Conservation (phyloP, 2,888 invertebrate species). For the Odontothrips loti region DNA sequence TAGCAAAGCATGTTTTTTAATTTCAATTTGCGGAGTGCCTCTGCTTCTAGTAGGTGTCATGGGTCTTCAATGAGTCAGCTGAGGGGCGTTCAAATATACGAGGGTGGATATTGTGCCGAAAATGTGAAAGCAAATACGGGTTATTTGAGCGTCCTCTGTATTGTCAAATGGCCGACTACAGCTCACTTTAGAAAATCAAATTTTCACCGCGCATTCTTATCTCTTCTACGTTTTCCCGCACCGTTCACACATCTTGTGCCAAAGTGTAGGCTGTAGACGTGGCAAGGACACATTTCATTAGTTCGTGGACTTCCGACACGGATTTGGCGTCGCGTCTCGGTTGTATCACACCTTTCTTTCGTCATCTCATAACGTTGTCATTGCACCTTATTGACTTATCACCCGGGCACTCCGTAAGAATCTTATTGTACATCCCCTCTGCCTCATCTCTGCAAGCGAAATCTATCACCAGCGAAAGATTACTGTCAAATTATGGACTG, state of each 20-base stretch:
- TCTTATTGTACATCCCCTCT: slow-evolving; percentile 8
- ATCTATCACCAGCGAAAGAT: neutral
- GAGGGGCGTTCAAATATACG: too few species aligned
- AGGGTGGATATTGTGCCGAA: too few species aligned
- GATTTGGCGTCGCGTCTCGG: too few species aligned
- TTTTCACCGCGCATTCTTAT: neutral
- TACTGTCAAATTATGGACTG: neutral
- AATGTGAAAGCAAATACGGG: too few species aligned
- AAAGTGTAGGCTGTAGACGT: slow-evolving; percentile 14
- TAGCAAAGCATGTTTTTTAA: neutral
- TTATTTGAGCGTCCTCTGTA: too few species aligned
- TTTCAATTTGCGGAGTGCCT: neutral
- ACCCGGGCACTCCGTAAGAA: slow-evolving; percentile 13
- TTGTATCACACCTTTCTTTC: neutral
- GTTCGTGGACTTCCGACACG: too few species aligned
- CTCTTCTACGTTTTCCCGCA: slow-evolving; percentile 6
- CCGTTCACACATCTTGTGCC: slow-evolving; percentile 11
- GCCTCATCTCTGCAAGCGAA: slow-evolving; percentile 13
- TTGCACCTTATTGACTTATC: slow-evolving; percentile 13
- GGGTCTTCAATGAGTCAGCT: too few species aligned
- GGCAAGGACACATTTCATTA: neutral
- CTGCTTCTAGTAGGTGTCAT: slow-evolving; percentile 19
- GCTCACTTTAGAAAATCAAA: too few species aligned
- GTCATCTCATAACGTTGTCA: neutral
- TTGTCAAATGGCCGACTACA: too few species aligned